These are phyloP conservation scores for Xiphias gladius DNA, from an alignment of 2,113 vertebrate genomes.

Conservation along the genomic window DNA sequence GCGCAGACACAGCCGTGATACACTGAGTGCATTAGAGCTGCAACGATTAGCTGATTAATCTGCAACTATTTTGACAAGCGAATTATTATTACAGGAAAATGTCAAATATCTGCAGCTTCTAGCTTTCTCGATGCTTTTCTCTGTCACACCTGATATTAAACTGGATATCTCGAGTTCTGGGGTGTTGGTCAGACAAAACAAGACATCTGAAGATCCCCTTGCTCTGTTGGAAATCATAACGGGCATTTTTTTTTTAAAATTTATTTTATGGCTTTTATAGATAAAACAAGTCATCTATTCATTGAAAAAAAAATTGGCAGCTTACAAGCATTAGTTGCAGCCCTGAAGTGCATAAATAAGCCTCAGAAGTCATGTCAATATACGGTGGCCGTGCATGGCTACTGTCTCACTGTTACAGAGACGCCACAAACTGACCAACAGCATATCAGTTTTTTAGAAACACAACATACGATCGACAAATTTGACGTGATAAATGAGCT, in stretches of 20 bases:
- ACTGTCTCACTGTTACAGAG: conserved; percentile 18
- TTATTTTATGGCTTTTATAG: background rate
- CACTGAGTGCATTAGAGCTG: background rate
- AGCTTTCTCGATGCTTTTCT: background rate
- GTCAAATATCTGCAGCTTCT: background rate
- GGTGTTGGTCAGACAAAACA: no score
- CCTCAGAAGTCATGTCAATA: conserved; percentile 20
- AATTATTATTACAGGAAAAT: background rate
- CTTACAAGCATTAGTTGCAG: background rate
- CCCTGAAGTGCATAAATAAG: background rate
- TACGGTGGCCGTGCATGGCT: conserved; percentile 12
- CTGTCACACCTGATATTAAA: no score
- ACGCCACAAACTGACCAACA: conserved; percentile 16
- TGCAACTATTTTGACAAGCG: background rate
- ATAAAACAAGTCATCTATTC: background rate
- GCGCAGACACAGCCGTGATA: conserved; percentile 37
- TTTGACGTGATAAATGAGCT: background rate
- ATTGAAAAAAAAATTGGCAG: background rate
- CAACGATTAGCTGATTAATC: background rate
- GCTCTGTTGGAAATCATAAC: background rate
- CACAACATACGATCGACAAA: background rate
- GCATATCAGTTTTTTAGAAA: background rate
- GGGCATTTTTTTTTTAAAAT: no score
- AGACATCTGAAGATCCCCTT: background rate
- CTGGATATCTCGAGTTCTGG: background rate